These are phyloP conservation scores for Bambusicola thoracicus DNA, from an alignment of 2,113 vertebrate species.

Conservation along the genomic window DNA sequence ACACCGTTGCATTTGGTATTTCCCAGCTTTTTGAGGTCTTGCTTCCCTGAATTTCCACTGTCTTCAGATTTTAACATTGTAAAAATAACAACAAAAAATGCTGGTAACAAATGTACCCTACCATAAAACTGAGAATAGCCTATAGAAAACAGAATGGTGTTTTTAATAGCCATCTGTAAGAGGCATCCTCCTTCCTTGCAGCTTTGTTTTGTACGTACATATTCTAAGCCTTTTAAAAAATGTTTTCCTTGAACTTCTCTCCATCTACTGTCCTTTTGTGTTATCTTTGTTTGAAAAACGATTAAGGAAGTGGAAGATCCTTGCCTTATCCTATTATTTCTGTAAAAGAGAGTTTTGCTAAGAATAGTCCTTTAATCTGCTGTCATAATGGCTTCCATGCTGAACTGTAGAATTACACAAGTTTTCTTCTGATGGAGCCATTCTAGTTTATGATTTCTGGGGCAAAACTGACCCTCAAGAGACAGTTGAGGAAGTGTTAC, in stretches of 20 bases:
- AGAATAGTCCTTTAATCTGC: constrained; percentile 47
- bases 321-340: constrained; percentile 41
- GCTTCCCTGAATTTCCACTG: not conserved
- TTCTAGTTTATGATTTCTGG: not conserved
- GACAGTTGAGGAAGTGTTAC: not conserved
- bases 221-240: not conserved
- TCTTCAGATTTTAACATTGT: not conserved
- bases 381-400: not conserved
- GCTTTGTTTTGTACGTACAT: not conserved
- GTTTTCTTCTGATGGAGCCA: not conserved
- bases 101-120: not conserved
- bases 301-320: constrained; percentile 34
- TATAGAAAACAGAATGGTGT: not conserved
- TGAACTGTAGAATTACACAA: not conserved
- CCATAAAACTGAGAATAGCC: not conserved
- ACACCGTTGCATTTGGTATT: not conserved
- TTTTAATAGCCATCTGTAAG: no score
- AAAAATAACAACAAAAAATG: not conserved
- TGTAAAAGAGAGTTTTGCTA: constrained; percentile 39
- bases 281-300: constrained; percentile 18
- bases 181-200: not conserved
- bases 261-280: not conserved
- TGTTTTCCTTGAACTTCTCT: not conserved
- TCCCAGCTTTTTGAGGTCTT: not conserved
- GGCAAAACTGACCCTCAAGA: constrained; percentile 23